Conservation (phyloP, 2,888 invertebrate species). For the Meta bourneti region DNA sequence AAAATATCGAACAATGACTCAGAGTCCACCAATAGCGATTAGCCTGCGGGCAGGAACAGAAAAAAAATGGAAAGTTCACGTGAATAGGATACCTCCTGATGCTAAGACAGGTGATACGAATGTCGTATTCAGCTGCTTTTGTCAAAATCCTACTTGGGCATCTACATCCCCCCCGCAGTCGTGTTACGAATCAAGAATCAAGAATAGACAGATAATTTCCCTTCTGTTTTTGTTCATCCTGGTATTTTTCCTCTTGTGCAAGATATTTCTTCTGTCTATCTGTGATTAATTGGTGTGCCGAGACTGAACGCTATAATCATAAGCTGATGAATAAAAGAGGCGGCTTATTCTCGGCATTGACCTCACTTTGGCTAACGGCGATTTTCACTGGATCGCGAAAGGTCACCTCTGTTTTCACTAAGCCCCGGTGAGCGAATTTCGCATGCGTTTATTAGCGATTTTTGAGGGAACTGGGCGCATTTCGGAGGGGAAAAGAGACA, state of each 20-base stretch:
- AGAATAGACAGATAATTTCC: constrained; percentile 70
- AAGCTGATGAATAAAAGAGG: constrained; percentile 75
- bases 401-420: constrained; percentile 63
- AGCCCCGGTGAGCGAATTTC: constrained; percentile 33
- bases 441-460: neutral
- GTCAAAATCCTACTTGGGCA: constrained; percentile 48
- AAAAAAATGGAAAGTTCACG: constrained; percentile 18
- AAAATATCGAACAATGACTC: constrained; percentile 52
- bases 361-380: constrained; percentile 74
- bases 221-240: constrained; percentile 34
- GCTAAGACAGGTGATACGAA: constrained; percentile 63
- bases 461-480: neutral
- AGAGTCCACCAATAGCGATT: constrained; percentile 36
- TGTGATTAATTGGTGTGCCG: constrained; percentile 74
- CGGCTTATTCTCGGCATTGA: constrained; percentile 71
- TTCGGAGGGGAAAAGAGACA: too few relatives aligned
- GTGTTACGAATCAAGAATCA: constrained; percentile 66
- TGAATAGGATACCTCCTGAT: constrained; percentile 21
- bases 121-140: constrained; percentile 73
- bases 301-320: constrained; percentile 74
- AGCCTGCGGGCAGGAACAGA: constrained; percentile 20
- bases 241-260: constrained; percentile 61
- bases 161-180: constrained; percentile 4
- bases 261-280: constrained; percentile 73
- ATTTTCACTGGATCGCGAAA: constrained; percentile 59